These are phyloP conservation scores for Acanthosepion pharaonis DNA, from an alignment of 2,888 invertebrate species.

Conservation along the genomic window DNA sequence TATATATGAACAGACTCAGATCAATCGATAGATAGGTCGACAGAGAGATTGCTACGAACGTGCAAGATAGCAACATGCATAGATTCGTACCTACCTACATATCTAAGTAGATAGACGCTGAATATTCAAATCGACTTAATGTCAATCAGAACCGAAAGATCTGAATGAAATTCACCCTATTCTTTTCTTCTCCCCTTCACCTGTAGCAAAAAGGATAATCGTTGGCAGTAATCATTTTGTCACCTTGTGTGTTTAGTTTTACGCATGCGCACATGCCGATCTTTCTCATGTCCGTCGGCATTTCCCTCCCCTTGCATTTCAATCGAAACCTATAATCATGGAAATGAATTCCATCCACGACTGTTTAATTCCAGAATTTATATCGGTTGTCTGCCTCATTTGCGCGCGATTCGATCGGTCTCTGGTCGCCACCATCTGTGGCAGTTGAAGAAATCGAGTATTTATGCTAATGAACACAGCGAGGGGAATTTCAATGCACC, in stretches of 20 bases:
- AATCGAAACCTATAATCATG: not conserved
- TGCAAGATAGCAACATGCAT: too few species aligned
- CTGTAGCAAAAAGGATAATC: not conserved
- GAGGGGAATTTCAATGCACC: not conserved
- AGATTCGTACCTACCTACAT: too few species aligned
- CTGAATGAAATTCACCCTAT: not conserved
- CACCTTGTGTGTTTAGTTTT: not conserved
- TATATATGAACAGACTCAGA: not conserved
- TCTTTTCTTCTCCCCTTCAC: not conserved
- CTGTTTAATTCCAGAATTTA: not conserved
- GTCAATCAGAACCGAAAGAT: not conserved
- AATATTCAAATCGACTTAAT: too few species aligned
- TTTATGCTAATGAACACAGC: not conserved
- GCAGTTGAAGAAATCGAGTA: not conserved
- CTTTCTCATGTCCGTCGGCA: not conserved
- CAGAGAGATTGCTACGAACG: not conserved
- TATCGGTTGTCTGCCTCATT: not conserved
- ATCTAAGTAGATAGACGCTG: too few species aligned
- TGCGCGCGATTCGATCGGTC: not conserved
- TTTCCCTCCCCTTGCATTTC: not conserved
- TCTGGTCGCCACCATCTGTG: not conserved
- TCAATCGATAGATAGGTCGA: not conserved
- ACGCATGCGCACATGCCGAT: not conserved
- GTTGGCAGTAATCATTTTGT: not conserved
- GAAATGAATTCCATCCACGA: constrained; percentile 8